Conservation (phyloP, 2,113 vertebrate species). For the Ophiodon elongatus region DNA sequence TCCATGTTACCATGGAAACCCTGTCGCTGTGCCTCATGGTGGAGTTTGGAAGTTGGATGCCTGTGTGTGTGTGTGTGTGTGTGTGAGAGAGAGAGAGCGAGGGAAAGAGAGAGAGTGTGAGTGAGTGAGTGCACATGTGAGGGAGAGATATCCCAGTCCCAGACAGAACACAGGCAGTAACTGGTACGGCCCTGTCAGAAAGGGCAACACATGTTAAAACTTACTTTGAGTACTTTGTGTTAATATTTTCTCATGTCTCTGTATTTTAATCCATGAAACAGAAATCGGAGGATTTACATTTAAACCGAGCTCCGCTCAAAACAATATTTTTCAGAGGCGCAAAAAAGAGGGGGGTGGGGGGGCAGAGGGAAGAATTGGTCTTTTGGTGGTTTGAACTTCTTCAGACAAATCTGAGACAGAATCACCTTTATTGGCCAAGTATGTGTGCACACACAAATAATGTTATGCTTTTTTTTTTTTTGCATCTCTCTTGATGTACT, state of each 20-base stretch:
- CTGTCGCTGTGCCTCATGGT: conserved; percentile 53
- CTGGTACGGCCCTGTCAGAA: conserved; percentile 75
- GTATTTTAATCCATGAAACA: conserved; percentile 9
- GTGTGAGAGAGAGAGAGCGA: not conserved
- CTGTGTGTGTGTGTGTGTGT: conserved; percentile 13
- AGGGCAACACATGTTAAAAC: conserved; percentile 35
- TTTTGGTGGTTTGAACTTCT: not conserved
- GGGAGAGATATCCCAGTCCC: conserved; percentile 44
- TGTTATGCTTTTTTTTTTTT: not conserved
- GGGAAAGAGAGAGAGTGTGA: not conserved
- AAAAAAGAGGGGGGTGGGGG: not conserved
- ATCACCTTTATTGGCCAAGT: not conserved
- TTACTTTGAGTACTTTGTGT: not conserved
- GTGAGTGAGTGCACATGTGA: conserved; percentile 15
- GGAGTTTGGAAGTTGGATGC: conserved; percentile 49
- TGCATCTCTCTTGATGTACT: not conserved
- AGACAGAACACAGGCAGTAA: conserved; percentile 53
- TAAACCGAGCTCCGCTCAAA: not conserved
- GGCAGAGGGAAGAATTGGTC: not conserved
- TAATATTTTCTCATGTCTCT: conserved; percentile 14
- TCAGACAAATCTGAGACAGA: not conserved
- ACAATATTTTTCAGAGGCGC: not conserved
- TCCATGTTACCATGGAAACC: conserved; percentile 47
- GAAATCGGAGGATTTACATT: not conserved
- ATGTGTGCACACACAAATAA: not conserved